Evolutionary conservation across 2,888 invertebrate genomes (phyloP), one percentile per base, ranked within the genome.

Genomic region (Meliscaeva auricollis): DNA sequence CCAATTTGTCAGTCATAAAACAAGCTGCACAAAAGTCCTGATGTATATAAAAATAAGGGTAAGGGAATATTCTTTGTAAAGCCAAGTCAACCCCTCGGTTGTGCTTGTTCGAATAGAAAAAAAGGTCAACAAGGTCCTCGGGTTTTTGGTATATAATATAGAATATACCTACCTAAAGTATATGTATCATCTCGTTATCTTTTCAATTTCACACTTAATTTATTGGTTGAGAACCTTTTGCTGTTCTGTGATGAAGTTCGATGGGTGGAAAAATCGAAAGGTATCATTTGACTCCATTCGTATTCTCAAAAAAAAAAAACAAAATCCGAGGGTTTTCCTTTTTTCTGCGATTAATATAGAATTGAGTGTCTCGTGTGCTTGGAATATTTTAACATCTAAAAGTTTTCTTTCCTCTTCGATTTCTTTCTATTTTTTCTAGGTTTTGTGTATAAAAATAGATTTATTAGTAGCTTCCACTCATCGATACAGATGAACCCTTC

Each of bases 151-250:
- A 20, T 38, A 20, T n/a, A n/a, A n/a, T 11, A 17, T 35, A 7
- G 8, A 0, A 30, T 5, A 6, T 17, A 56, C 11, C 17, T 7
- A 58, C 17, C 1, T 56, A 56, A n/a, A 15, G 5, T 22, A 41
- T 44, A 62, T 50, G 81, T 58, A 85, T 85, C 81, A 85, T 85
- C 85, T 85, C 85, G 85, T 85, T 87, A 87, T 87, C 87, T 88
- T 87, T 87, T 88, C 88, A 88, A 88, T 88, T 88, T 88, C 88
- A 88, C 88, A 88, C 87, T 87, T 88, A 89, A 88, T 89, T 88
- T 88, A 88, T 87, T 88, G 87, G 83, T 78, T 83, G 81, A 80
- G 84, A 70, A 84, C 78, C 82, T 80, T 87, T 87, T 77, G 76
- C 20, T 50, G 76, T 62, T 46, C 32, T 64, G 30, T 30, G 69